Base-by-base conservation (phyloP, 2,113 vertebrate species). In the Xyrauchen texanus region DNA sequence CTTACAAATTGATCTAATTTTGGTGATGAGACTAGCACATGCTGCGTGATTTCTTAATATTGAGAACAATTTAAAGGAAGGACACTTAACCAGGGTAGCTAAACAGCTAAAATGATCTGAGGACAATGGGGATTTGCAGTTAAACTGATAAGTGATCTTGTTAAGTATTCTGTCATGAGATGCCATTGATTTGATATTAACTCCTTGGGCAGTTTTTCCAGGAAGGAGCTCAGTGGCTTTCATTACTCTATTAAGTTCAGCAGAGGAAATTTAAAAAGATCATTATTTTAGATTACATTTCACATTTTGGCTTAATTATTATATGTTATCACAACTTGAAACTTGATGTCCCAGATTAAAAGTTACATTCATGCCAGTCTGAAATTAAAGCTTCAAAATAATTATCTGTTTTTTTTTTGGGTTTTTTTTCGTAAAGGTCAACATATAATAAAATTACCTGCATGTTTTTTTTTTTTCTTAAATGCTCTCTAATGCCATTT, bases 61-160 rank as follows among this genome's bases (percentile, higher is more conserved):
- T 71, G 45, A 55, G 34, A 61, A 6, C 8, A 7, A 60, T 44
- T 58, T 70, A 42, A 53, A 55, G 47, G 34, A 34, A 53, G 46
- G 9, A 65, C 5, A 45, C 53, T 72, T 11, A 77, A 76, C 47
- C 12, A 7, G 42, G 49, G 8, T 4, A 3, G 46, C 45, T 76
- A 76, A 75, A 55, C 45, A 79, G 51, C 10, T 44, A 49, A 65
- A 65, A 66, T 76, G 45, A 79, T 76, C 65, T 55, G 21, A 42
- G 55, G 65, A 11, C 46, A n/a, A 53, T 68, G 21, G 69, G 55
- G 64, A 47, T 34, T n/a, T 52, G 13, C 13, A 0, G 6, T 57
- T 79, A 52, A 65, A 70, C 58, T 69, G 71, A 72, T 64, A 74
- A 79, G 81, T 55, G 13, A 21, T 42, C 72, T 75, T 34, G 21